Percentiles rank a stretch among this genome's conserved stretches.
Conservation (phyloP, 2,888 invertebrate genomes). For the Orchestes rusci region DNA sequence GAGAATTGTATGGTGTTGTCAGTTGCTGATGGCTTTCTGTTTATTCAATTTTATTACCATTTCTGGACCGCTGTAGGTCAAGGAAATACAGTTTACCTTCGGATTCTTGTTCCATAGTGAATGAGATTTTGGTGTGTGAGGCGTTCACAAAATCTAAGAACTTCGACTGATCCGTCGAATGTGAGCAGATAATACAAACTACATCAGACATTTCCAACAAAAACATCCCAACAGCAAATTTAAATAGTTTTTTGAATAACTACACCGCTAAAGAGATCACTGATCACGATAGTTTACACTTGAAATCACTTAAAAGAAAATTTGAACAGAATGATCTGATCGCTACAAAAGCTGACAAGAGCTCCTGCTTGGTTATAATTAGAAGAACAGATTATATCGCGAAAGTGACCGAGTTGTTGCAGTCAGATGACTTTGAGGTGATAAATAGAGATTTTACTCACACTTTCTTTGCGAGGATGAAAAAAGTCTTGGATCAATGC, state of each 20-base stretch:
- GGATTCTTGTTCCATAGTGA: too few species aligned
- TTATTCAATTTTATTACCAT: too few species aligned
- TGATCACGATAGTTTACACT: too few species aligned
- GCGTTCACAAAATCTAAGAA: too few species aligned
- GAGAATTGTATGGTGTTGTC: too few species aligned
- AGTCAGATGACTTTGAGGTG: too few species aligned
- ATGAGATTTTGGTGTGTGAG: too few species aligned
- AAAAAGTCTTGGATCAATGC: not conserved
- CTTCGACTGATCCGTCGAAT: too few species aligned
- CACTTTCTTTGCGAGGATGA: not conserved
- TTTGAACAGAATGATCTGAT: not conserved
- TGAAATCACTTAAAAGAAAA: not conserved
- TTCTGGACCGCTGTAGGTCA: too few species aligned
- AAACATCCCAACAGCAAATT: not conserved
- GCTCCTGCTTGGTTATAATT: conserved; percentile 1
- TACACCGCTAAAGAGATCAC: not conserved
- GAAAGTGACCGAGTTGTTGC: not conserved
- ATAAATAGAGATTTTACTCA: not conserved
- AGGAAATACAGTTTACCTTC: too few species aligned
- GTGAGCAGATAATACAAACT: too few species aligned
- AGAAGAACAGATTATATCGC: conserved; percentile 1
- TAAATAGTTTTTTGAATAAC: not conserved
- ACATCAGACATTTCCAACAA: not conserved
- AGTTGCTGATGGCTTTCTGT: too few species aligned
- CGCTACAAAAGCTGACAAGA: not conserved